Evolutionary conservation across 35 echinoderm and acorn worm genomes (phyloP).

Genomic region (Amphiura filiformis): DNA sequence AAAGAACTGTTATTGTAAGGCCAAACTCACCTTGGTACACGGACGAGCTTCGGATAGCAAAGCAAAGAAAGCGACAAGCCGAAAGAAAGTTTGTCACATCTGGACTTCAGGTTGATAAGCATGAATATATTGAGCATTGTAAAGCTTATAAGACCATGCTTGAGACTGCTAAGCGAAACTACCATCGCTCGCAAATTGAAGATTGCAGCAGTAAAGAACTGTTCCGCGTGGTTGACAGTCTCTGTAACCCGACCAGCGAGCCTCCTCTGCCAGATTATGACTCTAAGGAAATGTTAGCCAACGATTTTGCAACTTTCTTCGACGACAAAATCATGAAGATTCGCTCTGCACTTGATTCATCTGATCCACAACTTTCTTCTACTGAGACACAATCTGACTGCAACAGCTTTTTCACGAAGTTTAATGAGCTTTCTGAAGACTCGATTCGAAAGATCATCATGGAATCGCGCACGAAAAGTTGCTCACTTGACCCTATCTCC

Average conservation of each 20-base stretch:
- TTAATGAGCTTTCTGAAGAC: constrained; percentile 6
- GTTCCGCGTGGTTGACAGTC: background rate
- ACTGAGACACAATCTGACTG: background rate
- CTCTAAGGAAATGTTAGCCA: constrained; percentile 8
- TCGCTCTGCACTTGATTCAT: background rate
- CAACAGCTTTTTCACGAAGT: background rate
- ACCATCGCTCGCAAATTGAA: background rate
- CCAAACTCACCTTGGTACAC: constrained; percentile 32
- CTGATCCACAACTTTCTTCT: background rate
- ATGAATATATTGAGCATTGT: background rate
- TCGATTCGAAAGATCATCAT: constrained; percentile 24
- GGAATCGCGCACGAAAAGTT: constrained; percentile 21
- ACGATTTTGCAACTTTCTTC: constrained; percentile 50
- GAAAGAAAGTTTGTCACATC: background rate
- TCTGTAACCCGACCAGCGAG: background rate
- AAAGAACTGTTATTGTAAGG: constrained; percentile 16
- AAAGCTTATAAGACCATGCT: constrained; percentile 22
- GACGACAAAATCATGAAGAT: constrained; percentile 23
- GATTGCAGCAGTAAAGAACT: constrained; percentile 13
- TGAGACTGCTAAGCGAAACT: background rate
- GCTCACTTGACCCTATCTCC: constrained; percentile 19
- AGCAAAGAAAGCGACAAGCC: constrained; percentile 5
- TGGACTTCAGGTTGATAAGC: background rate
- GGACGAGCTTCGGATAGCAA: constrained; percentile 22
- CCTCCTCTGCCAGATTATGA: constrained; percentile 1